Evolutionary conservation across 2,888 invertebrate species (phyloP).

Genomic region (Melolontha melolontha): DNA sequence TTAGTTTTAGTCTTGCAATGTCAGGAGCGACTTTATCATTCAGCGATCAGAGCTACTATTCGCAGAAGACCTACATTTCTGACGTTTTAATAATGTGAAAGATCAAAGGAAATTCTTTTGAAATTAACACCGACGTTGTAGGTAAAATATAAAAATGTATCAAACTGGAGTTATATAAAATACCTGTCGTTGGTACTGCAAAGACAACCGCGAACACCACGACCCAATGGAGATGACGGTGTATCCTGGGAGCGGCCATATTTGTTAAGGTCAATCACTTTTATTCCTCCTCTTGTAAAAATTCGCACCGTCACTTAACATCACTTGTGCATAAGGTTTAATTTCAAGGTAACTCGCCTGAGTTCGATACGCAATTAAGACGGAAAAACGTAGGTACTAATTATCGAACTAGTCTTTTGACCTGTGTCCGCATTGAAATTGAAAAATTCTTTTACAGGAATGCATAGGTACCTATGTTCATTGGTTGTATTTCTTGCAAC

Average conservation of each 20-base stretch:
- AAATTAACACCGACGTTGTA: no score
- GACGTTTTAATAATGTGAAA: no score
- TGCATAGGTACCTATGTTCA: no score
- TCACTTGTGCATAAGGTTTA: conserved; percentile 39
- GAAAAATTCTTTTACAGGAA: background rate
- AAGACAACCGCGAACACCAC: conserved; percentile 28
- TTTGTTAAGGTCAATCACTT: conserved; percentile 56
- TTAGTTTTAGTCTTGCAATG: no score
- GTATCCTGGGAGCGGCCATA: conserved; percentile 51
- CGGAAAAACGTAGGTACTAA: background rate
- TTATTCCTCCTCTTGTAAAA: conserved; percentile 49
- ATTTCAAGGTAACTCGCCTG: conserved; percentile 20
- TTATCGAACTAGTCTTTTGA: conserved; percentile 3
- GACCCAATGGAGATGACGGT: conserved; percentile 48
- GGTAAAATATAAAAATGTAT: no score
- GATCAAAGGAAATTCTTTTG: no score
- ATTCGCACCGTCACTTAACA: conserved; percentile 46
- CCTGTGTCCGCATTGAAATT: conserved; percentile 1
- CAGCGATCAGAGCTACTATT: no score
- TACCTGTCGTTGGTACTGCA: conserved; percentile 23
- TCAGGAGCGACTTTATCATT: no score
- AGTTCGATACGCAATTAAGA: conserved; percentile 3
- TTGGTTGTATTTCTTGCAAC: no score
- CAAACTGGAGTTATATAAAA: background rate
- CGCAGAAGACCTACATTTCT: no score